Conservation (phyloP, 1,140 invertebrate species). For the Solenopsis invicta region DNA sequence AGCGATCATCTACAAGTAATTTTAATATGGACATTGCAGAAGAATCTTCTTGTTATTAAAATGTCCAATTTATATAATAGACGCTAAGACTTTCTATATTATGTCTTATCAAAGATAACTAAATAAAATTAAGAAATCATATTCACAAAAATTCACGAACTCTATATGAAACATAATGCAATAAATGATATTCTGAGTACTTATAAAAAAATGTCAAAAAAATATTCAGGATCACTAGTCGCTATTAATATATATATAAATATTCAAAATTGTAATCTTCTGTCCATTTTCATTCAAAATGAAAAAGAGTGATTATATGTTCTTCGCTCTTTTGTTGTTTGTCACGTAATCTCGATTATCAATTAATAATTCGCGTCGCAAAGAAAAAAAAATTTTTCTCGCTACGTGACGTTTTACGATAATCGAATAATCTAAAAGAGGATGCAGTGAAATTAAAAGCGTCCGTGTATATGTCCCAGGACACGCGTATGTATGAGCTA, state of each 20-base stretch:
- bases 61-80: neutral
- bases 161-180: neutral
- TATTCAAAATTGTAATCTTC: neutral
- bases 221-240: neutral
- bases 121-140: neutral
- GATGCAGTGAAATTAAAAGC: slow-evolving; percentile 8
- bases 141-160: neutral
- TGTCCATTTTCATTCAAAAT: neutral
- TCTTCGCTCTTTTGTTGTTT: neutral
- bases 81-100: neutral
- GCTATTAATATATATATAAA: neutral
- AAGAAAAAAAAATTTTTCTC: slow-evolving; percentile 3
- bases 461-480: neutral
- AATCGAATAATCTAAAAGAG: neutral
- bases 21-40: neutral
- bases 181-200: neutral
- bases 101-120: neutral
- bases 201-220: neutral
- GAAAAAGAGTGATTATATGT: neutral
- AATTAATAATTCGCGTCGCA: slow-evolving; percentile 11
- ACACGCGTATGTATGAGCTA: neutral
- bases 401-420: slow-evolving; percentile 14
- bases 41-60: neutral
- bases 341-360: neutral
- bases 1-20: slow-evolving; percentile 64